Evolutionary conservation across 30 jellyfish, hydroid and myxozoan species (phyloP), one percentile per base, ranked within the genome.

Genomic region (Rhopilema esculentum): DNA sequence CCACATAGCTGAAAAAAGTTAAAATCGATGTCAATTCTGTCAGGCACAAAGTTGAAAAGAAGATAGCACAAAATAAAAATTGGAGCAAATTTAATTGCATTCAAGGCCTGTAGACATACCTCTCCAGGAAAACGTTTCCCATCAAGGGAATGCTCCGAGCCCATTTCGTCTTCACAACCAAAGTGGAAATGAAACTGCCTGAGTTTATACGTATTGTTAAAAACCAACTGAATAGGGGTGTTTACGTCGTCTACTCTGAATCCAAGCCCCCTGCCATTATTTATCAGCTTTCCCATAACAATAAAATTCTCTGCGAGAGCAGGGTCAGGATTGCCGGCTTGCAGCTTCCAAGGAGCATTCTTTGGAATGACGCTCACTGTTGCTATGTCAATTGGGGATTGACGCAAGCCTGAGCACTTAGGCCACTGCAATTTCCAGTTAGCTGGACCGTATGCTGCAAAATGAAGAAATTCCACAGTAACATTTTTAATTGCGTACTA

Each of bases 221-320:
- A 83, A 16, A 85, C 77, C 18, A 95, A 63, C 69, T 79, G 81
- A 1, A 83, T 49, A 0, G 92, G 88, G 26, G 97, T 77, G 0
- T 78, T 33, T 15, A 76, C 91, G 7, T 85, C 49, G 32, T 86
- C 88, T 8, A 95, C 91, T 0, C 79, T 91, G 57, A 79, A 91
- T 20, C 99, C 99, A 25, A 95, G 86, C 23, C 98, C 92, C 64
- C 91, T 91, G n/a, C 99, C 99, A 33, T 91, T 95, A 85, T 95
- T 95, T 22, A 79, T 84, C 33, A 95, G 77, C 72, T 91, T 86
- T 24, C 99, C 99, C 28, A 52, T 65, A 29, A 90, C 96, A 18
- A 85, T 75, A 57, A 85, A n/a, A 23, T 29, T 53, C 0, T 80
- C 77, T 16, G 51, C 63, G 0, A 78, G 68, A 22, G 86, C 71